phyloP scores from a whole-genome alignment of 2,113 vertebrate species.

The Rousettus leschenaultii region DNA sequence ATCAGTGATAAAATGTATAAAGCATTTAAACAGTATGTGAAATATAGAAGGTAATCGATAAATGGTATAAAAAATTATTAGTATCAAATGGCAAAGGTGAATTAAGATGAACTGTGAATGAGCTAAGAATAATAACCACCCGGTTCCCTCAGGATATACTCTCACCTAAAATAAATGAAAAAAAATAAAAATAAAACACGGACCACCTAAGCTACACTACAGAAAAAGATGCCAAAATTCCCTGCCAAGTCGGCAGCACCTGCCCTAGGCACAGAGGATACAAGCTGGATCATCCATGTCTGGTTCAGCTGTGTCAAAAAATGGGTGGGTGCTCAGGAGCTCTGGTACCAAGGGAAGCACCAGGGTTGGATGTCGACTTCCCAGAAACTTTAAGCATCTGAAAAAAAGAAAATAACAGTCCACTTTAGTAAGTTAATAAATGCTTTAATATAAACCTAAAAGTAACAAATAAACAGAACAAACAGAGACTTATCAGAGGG shows the following conservation, averaged over 20 bases:
- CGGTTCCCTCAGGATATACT: neutral
- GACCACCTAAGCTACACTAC: neutral
- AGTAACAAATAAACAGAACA: too few species aligned
- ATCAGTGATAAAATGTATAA: neutral
- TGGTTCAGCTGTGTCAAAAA: conserved; percentile 97
- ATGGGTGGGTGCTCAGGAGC: conserved; percentile 95
- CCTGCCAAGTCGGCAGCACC: neutral
- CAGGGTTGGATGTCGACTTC: conserved; percentile 92
- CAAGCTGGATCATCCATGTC: conserved; percentile 99
- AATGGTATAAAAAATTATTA: neutral
- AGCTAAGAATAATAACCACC: neutral
- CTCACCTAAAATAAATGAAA: neutral
- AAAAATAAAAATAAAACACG: neutral
- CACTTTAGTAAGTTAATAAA: neutral
- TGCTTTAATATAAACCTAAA: neutral
- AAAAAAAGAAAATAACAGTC: conserved; percentile 32
- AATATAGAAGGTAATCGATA: neutral
- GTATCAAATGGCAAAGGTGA: neutral
- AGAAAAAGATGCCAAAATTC: neutral
- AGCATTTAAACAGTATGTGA: neutral
- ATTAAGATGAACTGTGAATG: neutral
- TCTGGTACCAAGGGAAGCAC: conserved; percentile 97
- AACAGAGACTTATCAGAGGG: too few species aligned
- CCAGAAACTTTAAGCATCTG: conserved; percentile 96
- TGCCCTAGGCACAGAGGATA: conserved; percentile 84